Base-by-base conservation (phyloP, 2,113 vertebrate species). In the Odocoileus virginianus region DNA sequence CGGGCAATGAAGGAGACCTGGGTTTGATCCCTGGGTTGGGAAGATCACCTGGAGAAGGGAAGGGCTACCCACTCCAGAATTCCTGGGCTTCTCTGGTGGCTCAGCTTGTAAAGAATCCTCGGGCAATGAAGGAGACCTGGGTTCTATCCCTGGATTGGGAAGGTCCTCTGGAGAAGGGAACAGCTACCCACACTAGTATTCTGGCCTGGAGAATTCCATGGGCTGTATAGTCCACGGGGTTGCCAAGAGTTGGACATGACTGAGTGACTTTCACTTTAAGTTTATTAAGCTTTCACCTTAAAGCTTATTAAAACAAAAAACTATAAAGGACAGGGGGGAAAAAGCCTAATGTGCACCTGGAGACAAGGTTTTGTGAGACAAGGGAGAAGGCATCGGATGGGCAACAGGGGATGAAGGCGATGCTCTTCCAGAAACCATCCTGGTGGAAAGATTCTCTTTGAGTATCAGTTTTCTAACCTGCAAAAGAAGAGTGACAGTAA, bases 271-370 rank as follows among this genome's bases (percentile, higher is more conserved):
- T 40, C n/a, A 40, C 67, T 67, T 64, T 33, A 61, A 61, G 60
- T 67, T 67, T 67, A 67, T 67, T 67, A 67, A 36, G 64, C n/a
- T 21, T 71, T 71, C n/a, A 71, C 10, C 40, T 40, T 71, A 71
- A 71, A 71, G 67, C n/a, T 71, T 23, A 71, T 40, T 40, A 71
- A 45, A 61, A 61, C 52, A 33, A 86, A 96, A 84, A 85, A 19
- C 47, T 9, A 36, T 7, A 43, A 85, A 28, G 52, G 11, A 21
- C 16, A 36, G 3, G 2, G 7, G 5, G 0, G 7, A 4, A 36
- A 50, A 47, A 64, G 23, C 19, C 52, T 50, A 79, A 52, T 0
- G 25, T 33, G 23, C 27, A 58, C 81, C 45, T 89, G 17, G 27
- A 91, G n/a, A 67, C 23, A n/a, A 74, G 47, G 47, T 3, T 60